Base-by-base conservation (phyloP, 53 echinoderm and acorn worm species). In the Echinometra lucunter region DNA sequence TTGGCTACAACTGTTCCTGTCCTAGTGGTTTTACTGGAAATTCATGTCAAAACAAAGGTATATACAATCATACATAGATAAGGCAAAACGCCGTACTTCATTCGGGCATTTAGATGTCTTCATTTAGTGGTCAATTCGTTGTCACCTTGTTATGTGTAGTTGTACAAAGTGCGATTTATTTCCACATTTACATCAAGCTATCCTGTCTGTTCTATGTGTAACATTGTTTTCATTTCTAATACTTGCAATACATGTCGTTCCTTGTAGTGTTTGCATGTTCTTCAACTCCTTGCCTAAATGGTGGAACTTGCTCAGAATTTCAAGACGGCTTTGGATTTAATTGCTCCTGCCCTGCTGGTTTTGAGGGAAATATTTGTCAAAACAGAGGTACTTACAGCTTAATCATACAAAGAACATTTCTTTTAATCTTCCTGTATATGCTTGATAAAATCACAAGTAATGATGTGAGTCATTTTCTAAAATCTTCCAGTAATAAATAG, bases 321-420 rank as follows among this genome's bases (percentile, higher is more conserved):
- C 56, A 9, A 13, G 13, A 34, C 1, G 78, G 56, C 6, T 53
- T 74, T 56, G 95, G 95, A 17, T 95, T 74, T 37, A 90, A 55
- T 49, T 95, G 95, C 80, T 45, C 57, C 17, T 95, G 91, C 78
- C 95, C 67, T 11, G 45, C 11, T 18, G 94, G 88, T 21, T 89
- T 66, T 63, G 13, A 13, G 8, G 56, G 95, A 2, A 37, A 32
- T 6, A 88, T 37, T 6, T 94, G 94, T 89, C 88, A 63, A 94
- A 66, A 18, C 58, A 23, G 12, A 90, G 91, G 91, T 90, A 90
- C 66, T 18, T 42, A 7, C 7, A 7, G 7, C 6, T 1, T 0
- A 4, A 1, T 81, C 23, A 44, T 21, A 23, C 27, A 25, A 66
- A 23, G 0, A 7, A 56, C 13, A 56, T 56, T 56, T 56, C 56